Percentiles rank a stretch among this genome's conserved stretches.
phyloP scores from a whole-genome alignment of 2,113 vertebrate genomes.

The Dendropsophus ebraccatus region DNA sequence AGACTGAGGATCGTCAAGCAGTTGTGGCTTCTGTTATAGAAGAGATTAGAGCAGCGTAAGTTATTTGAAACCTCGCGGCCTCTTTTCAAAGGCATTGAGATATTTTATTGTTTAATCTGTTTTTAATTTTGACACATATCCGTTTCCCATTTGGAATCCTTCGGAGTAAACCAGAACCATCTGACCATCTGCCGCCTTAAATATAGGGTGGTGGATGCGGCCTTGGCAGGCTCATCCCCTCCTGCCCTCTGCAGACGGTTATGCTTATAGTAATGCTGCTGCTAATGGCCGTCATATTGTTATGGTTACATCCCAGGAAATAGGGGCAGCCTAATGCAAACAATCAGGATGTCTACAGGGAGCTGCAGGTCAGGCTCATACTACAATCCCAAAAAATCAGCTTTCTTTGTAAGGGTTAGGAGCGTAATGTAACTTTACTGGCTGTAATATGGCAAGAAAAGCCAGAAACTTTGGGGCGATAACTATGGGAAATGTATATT shows the following conservation, averaged over 20 bases:
- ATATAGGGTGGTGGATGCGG: constrained; percentile 5
- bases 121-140: constrained; percentile 52
- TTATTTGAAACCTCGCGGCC: constrained; percentile 28
- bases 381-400: neutral
- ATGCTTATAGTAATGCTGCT: constrained; percentile 5
- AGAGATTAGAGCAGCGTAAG: constrained; percentile 6
- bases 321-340: constrained; percentile 16
- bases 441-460: neutral
- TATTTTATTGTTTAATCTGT: constrained; percentile 50
- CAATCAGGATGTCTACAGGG: constrained; percentile 5
- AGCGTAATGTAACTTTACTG: neutral
- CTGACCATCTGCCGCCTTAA: constrained; percentile 43
- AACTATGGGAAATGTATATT: no score
- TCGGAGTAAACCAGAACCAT: constrained; percentile 36
- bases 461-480: neutral
- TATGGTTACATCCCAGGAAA: neutral
- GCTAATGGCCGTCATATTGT: constrained; percentile 32
- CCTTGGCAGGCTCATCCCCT: neutral
- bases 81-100: constrained; percentile 35
- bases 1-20: neutral
- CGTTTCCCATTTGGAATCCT: constrained; percentile 40
- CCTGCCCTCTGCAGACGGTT: neutral
- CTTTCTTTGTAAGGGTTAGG: neutral
- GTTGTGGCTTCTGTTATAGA: constrained; percentile 12
- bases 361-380: neutral